A percentile compares a stretch with the other conserved stretches of the same genome.
Evolutionary conservation across 2,797 vertebrate species (phyloP).

Genomic region (Dryobates pubescens): DNA sequence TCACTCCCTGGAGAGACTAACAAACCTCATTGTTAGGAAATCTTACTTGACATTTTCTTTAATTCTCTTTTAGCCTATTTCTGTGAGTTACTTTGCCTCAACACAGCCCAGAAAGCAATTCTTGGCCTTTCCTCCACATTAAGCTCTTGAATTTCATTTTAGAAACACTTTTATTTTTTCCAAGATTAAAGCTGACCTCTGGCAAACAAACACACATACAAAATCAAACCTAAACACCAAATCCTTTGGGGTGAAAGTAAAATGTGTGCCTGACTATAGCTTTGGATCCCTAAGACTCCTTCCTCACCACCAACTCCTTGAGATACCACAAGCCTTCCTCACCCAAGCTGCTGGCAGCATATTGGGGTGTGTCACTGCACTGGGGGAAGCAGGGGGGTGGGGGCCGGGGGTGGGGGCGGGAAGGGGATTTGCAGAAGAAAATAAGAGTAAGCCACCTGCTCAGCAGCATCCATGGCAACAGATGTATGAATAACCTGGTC

Average conservation of each 20-base stretch:
- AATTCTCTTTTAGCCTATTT: conserved; percentile 37
- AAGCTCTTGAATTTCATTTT: conserved; percentile 39
- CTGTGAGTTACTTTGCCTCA: conserved; percentile 11
- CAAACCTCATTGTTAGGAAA: conserved; percentile 26
- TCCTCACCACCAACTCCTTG: neutral
- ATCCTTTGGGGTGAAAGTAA: neutral
- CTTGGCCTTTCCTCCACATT: conserved; percentile 21
- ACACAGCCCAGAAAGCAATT: conserved; percentile 6
- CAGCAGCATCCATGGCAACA: neutral
- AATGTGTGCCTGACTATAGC: neutral
- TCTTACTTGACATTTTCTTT: conserved; percentile 56
- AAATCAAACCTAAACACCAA: neutral
- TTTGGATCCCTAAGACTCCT: neutral
- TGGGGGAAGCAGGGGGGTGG: too few relatives aligned
- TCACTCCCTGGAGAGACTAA: conserved; percentile 11
- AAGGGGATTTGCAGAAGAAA: neutral
- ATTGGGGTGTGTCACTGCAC: too few relatives aligned
- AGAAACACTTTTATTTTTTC: neutral
- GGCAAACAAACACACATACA: neutral
- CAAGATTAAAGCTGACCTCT: conserved; percentile 9
- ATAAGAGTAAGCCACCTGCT: neutral
- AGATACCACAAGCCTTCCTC: neutral
- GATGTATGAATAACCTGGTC: neutral
- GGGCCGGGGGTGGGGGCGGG: neutral
- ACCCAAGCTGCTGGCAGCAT: neutral